Evolutionary conservation across 1,140 invertebrate genomes (phyloP).

Genomic region (Vanessa atalanta): DNA sequence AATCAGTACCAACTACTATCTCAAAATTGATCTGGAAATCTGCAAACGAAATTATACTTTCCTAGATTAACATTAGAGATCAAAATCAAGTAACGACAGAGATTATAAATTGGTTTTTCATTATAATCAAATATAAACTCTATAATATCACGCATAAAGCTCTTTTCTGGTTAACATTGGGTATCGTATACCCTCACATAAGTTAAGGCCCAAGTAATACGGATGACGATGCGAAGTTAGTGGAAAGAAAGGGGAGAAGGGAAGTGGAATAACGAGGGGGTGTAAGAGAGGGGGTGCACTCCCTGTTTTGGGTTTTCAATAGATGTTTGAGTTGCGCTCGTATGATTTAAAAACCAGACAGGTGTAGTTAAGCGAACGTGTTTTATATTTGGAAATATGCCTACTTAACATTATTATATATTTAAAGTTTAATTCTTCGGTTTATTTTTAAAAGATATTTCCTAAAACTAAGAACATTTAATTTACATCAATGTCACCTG

Average conservation of each 20-base stretch:
- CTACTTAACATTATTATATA: not conserved
- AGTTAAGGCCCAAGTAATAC: slow-evolving; percentile 79
- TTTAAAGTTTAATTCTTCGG: not conserved
- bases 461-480: too few relatives aligned
- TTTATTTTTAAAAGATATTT: too few relatives aligned
- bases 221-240: slow-evolving; percentile 79
- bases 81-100: slow-evolving; percentile 45
- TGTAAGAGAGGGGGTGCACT: slow-evolving; percentile 44
- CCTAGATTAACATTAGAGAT: slow-evolving; percentile 30
- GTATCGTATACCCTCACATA: slow-evolving; percentile 65
- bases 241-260: slow-evolving; percentile 77
- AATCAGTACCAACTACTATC: slow-evolving; percentile 79
- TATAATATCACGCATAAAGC: slow-evolving; percentile 23
- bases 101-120: slow-evolving; percentile 73
- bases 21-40: slow-evolving; percentile 69
- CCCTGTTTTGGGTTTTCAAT: slow-evolving; percentile 80
- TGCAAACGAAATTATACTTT: slow-evolving; percentile 35
- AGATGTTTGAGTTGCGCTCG: slow-evolving; percentile 74
- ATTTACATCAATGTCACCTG: too few relatives aligned
- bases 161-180: slow-evolving; percentile 37
- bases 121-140: slow-evolving; percentile 40
- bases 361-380: slow-evolving; percentile 55
- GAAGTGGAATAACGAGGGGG: slow-evolving; percentile 69
- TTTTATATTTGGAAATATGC: slow-evolving; percentile 21
- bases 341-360: slow-evolving; percentile 69